Evolutionary conservation across 2,888 invertebrate genomes (phyloP).

Genomic region (Phania funesta): DNA sequence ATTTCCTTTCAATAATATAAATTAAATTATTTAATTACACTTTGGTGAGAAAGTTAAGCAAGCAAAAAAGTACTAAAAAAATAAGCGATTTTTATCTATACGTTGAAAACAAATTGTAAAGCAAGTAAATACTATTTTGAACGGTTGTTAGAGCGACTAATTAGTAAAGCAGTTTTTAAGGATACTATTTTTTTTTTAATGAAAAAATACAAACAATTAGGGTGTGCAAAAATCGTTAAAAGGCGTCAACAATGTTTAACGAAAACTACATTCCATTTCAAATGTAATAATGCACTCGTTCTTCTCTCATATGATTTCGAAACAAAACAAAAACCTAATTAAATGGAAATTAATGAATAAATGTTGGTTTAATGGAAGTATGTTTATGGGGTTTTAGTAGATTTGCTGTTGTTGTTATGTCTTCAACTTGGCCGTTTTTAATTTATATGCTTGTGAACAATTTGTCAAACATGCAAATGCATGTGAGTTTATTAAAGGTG

Average conservation of each 20-base stretch:
- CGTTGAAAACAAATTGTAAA: slow-evolving; percentile 5
- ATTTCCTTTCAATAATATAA: slow-evolving; percentile 71
- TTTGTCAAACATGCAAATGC: slow-evolving; percentile 67
- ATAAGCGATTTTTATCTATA: slow-evolving; percentile 65
- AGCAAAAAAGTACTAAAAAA: slow-evolving; percentile 45
- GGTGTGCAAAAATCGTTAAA: slow-evolving; percentile 71
- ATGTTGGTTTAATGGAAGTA: slow-evolving; percentile 39
- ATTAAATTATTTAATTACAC: slow-evolving; percentile 72
- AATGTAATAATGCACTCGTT: slow-evolving; percentile 50
- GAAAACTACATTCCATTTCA: slow-evolving; percentile 43
- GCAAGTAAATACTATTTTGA: slow-evolving; percentile 41
- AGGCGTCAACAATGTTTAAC: slow-evolving; percentile 69
- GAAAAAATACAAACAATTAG: slow-evolving; percentile 55
- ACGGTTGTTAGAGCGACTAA: slow-evolving; percentile 58
- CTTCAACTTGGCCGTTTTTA: slow-evolving; percentile 30
- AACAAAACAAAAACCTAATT: slow-evolving; percentile 67
- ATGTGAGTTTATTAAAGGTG: slow-evolving; percentile 53
- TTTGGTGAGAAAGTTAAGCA: slow-evolving; percentile 62
- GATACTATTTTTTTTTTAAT: slow-evolving; percentile 1
- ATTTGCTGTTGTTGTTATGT: background rate
- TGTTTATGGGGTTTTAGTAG: background rate
- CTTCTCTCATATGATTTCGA: slow-evolving; percentile 50
- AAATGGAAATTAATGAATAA: slow-evolving; percentile 71
- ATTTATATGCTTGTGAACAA: slow-evolving; percentile 47
- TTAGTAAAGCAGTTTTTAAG: slow-evolving; percentile 60